A percentile compares a stretch with the other conserved stretches of the same genome.
Conservation (phyloP, 2,888 invertebrate genomes). For the Polydesmus complanatus region DNA sequence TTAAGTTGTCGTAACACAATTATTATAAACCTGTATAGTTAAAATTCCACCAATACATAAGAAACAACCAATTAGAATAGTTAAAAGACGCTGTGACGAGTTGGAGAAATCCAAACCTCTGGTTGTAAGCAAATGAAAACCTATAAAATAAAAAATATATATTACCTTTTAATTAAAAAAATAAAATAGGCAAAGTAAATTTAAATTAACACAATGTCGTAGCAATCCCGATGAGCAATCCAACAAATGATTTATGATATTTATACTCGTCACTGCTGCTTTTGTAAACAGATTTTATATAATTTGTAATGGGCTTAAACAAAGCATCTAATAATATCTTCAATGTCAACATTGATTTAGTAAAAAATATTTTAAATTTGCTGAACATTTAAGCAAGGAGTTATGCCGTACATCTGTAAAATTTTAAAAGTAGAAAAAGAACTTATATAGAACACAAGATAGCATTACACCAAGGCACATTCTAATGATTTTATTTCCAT, state of each 20-base stretch:
- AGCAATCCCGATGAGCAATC: slow-evolving; percentile 8
- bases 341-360: no score
- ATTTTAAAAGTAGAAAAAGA: not conserved
- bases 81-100: not conserved
- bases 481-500: not conserved
- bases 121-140: slow-evolving; percentile 6
- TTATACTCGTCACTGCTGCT: slow-evolving; percentile 5
- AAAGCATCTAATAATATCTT: no score
- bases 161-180: not conserved
- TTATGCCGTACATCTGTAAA: no score
- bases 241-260: not conserved
- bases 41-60: slow-evolving; percentile 7
- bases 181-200: not conserved
- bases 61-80: not conserved
- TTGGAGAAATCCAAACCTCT: not conserved
- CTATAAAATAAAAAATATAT: not conserved
- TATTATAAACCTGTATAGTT: not conserved
- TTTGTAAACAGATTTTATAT: slow-evolving; percentile 3
- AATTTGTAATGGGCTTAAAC: not conserved
- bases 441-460: not conserved
- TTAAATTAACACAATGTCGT: slow-evolving; percentile 1
- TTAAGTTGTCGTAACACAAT: not conserved
- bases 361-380: no score
- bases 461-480: not conserved
- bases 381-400: no score